Base-by-base conservation (phyloP, 2,797 vertebrate species). In the Amniataba percoides region DNA sequence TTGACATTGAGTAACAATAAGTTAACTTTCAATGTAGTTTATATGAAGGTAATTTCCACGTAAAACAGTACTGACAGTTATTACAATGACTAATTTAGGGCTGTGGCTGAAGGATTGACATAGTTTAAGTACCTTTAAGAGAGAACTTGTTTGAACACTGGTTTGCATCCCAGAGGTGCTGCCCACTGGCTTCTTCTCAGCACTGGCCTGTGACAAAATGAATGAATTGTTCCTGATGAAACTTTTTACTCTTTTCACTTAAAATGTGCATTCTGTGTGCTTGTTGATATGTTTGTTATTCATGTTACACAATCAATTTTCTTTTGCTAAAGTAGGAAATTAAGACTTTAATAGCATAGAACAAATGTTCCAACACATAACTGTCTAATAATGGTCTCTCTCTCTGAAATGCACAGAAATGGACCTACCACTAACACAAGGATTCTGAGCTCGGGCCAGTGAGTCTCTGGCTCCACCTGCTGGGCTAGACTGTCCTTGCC, bases 161-260 rank as follows among this genome's bases (percentile, higher is more conserved):
- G 96, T 97, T 92, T 97, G 97, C 98, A 99, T 99, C 55, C 98
- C 98, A 0, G 81, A 95, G 0, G 97, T 99, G 94, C 98, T 99
- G 80, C 95, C 94, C 0, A 95, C 93, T 0, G 68, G 93, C 80
- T 99, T 99, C 84, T 90, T 95, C 78, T 98, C 96, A 0, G 95
- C 94, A 3, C 95, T 98, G 46, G 97, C 98, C 98, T 99, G 82
- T 43, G 18, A 82, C 21, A 67, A 87, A 73, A 25, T 19, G 14
- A 19, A 83, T 74, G 19, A 16, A 59, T 43, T 19, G 46, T 3
- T 15, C 1, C 5, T 15, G 1, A 7, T 43, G 36, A 18, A 36
- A 48, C 1, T 12, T 57, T 57, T 59, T 6, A 61, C 7, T 16
- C 0, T 19, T 59, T 58, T 49, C 8, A 25, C 48, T 39, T 13